Evolutionary conservation across 2,888 invertebrate genomes (phyloP), one percentile per base, ranked within the genome.

Genomic region (Unio delphinus): DNA sequence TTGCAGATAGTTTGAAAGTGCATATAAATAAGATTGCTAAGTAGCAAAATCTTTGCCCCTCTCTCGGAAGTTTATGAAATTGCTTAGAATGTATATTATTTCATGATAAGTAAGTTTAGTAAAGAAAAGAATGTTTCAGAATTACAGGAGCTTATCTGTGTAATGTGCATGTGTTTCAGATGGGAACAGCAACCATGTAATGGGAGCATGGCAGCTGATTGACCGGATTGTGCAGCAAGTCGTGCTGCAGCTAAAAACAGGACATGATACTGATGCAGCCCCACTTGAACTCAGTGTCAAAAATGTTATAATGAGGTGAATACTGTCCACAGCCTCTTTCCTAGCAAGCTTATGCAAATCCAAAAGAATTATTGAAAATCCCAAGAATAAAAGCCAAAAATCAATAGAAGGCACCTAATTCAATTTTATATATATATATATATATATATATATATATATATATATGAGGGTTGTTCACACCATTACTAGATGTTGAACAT

Each of bases 151-250:
- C 17, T 5, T 56, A 5, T 18, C 55, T 23, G n/a, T 20, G 26
- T 15, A 5, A 17, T 34, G 54, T 61, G 23, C 20, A n/a, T 70
- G 26, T 70, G 65, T 76, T 80, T 26, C 76, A 87, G 87, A 85
- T 80, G 86, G 85, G 61, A 85, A 87, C 74, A 97, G 79, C 55
- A 78, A 70, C 60, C 79, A 80, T 57, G 73, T 82, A 11, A 64
- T 80, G 55, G 83, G 82, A 45, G 79, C 85, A 89, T 99, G 98
- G 98, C 90, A 97, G 56, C 92, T 99, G 68, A 94, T 98, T 87
- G 98, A 98, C 90, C 94, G 98, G 75, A 94, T 99, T 73, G 94
- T 95, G 28, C 98, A 99, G 89, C 98, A 99, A 90, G 93, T 98
- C 54, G 94, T 96, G 63, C 91, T 98, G 64, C 98, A 98, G 90